Base-by-base conservation (phyloP, 2,113 vertebrate genomes). In the Tachycineta bicolor region DNA sequence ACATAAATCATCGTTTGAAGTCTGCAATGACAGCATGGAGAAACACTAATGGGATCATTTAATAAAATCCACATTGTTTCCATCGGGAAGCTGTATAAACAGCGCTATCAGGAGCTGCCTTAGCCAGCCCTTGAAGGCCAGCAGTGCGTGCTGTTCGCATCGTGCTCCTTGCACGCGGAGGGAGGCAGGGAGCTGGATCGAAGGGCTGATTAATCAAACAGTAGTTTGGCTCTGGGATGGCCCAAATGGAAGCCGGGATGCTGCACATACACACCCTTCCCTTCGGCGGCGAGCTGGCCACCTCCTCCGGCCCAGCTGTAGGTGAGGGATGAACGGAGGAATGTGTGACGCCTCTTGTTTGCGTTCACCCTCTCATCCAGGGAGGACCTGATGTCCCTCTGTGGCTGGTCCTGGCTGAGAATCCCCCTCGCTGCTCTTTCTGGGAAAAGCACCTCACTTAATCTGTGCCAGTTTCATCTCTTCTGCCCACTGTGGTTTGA, bases 11-110 rank as follows among this genome's bases (percentile, higher is more conserved):
- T 81, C 6, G 85, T 94, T 96, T 96, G 93, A 96, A 96, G 96
- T 96, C 94, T 77, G 85, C 92, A 96, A 20, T 77, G 96, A 96
- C 96, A 96, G 89, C 96, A 97, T 25, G 90, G 96, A 96, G 95
- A 92, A 96, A 94, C 94, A 86, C 93, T 96, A 96, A 93, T 89
- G 90, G 93, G 95, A 90, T 94, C 44, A 14, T 93, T 96, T 97
- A 97, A 96, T 96, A 92, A 94, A 89, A 94, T 67, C 90, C 96
- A 97, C 96, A 96, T 96, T 96, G 93, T 96, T 95, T 96, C 93
- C 88, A 75, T 94, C 3, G 76, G 90, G 94, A 94, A 96, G 96
- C 93, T 96, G 94, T 53, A 75, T 53, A 95, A 94, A 94, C 94
- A 96, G 93, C 64, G 2, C 83, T 96, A 96, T 93, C 92, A 70